Evolutionary conservation across 1,140 invertebrate species (phyloP), one percentile per base, ranked within the genome.

Genomic region (Eumaeus atala): DNA sequence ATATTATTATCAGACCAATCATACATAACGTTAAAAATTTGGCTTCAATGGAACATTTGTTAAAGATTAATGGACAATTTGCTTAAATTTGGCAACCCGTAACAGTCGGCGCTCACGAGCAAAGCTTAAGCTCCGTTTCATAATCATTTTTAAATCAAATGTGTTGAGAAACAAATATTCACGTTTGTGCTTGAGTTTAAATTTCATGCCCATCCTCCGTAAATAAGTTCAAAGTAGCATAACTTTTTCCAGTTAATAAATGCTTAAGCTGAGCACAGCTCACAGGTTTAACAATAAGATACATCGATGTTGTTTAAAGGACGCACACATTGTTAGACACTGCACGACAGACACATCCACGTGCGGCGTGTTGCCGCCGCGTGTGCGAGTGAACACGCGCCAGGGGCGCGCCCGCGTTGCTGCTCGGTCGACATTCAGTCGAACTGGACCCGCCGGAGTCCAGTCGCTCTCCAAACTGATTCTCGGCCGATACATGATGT

Each of bases 401-500:
- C n/a, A n/a, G n/a, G n/a, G n/a, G n/a, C n/a, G n/a, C n/a, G n/a
- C n/a, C n/a, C n/a, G n/a, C n/a, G n/a, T n/a, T n/a, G n/a, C n/a
- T n/a, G n/a, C n/a, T n/a, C n/a, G n/a, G n/a, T n/a, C n/a, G n/a
- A 52, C 36, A 52, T 40, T 40, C 18, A 52, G 21, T 28, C 21
- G 21, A 28, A 42, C 42, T 52, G 51, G 51, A 52, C 51, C 51
- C 51, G 42, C 51, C 36, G 40, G 40, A 44, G 40, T 44, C 12
- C 7, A 5, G 35, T 9, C 17, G 40, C 9, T 9, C 40, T 16
- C 4, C 9, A 52, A 38, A 52, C 14, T 52, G 35, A 33, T 42
- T 52, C 21, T 40, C 28, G 51, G 33, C 36, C 49, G 37, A 17
- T 33, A 17, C 14, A 35, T 35, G 17, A 36, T 51, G 40, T 33